These are phyloP conservation scores for Apostichopus parvimensis DNA, from an alignment of 35 echinoderm and acorn worm species.

Conservation along the genomic window DNA sequence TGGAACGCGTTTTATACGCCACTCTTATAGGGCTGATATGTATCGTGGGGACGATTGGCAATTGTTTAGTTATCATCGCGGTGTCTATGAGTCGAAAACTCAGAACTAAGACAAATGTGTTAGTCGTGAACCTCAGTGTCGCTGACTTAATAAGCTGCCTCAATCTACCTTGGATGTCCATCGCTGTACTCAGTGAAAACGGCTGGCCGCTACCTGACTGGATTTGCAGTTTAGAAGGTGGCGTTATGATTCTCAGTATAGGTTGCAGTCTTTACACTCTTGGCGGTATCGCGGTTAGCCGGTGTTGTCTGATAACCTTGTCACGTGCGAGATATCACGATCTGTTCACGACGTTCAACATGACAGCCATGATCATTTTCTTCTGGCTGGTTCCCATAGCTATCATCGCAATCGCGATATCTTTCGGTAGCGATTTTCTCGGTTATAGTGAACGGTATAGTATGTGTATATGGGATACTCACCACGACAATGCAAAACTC, in stretches of 20 bases:
- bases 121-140: slow-evolving; percentile 75
- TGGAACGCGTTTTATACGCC: slow-evolving; percentile 56
- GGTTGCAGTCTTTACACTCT: slow-evolving; percentile 79
- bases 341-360: slow-evolving; percentile 56
- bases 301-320: slow-evolving; percentile 71
- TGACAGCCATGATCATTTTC: slow-evolving; percentile 31
- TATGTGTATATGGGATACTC: slow-evolving; percentile 80
- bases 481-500: slow-evolving; percentile 50
- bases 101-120: slow-evolving; percentile 70
- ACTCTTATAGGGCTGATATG: slow-evolving; percentile 56
- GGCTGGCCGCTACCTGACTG: slow-evolving; percentile 74
- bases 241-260: slow-evolving; percentile 56
- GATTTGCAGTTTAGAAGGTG: slow-evolving; percentile 65
- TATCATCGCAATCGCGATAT: slow-evolving; percentile 56
- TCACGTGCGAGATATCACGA: slow-evolving; percentile 49
- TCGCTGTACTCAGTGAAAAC: slow-evolving; percentile 69
- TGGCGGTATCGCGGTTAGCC: slow-evolving; percentile 73
- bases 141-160: slow-evolving; percentile 77
- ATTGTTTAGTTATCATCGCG: slow-evolving; percentile 75
- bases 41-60: slow-evolving; percentile 65
- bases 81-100: slow-evolving; percentile 69
- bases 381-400: slow-evolving; percentile 71
- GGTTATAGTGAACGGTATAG: slow-evolving; percentile 75
- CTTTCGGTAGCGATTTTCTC: slow-evolving; percentile 57
- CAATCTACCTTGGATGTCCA: slow-evolving; percentile 73